Evolutionary conservation across 2,113 vertebrate species (phyloP).

Genomic region (Corynorhinus townsendii): DNA sequence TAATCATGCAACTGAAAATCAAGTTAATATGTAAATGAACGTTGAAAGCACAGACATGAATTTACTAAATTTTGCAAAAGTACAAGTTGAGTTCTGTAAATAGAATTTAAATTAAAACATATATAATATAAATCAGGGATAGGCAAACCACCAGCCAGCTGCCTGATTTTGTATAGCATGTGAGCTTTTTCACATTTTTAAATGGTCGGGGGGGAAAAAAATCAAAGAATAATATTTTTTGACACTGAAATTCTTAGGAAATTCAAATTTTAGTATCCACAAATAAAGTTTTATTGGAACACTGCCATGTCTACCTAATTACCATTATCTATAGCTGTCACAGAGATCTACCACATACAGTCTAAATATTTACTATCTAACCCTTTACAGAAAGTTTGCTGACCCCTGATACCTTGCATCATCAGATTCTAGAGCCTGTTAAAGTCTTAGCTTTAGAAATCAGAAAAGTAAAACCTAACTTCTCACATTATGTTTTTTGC

Average conservation of each 20-base stretch:
- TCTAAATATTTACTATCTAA: not conserved
- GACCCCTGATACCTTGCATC: not conserved
- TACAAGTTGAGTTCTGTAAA: constrained; percentile 23
- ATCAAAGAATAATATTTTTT: not conserved
- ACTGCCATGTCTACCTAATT: not conserved
- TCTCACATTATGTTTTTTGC: constrained; percentile 13
- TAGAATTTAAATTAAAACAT: constrained; percentile 46
- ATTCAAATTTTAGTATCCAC: not conserved
- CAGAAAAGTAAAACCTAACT: not conserved
- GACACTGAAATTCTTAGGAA: constrained; percentile 13
- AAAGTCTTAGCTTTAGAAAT: not conserved
- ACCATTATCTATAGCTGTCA: not conserved
- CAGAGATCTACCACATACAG: not conserved
- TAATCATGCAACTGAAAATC: constrained; percentile 21
- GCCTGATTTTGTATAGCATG: not conserved
- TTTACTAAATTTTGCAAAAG: constrained; percentile 52
- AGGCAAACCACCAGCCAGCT: not conserved
- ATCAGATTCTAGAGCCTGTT: not conserved
- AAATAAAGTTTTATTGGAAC: constrained; percentile 25
- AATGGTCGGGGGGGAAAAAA: not conserved
- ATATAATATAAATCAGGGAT: not conserved
- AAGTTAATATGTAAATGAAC: constrained; percentile 40
- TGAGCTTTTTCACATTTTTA: constrained; percentile 37
- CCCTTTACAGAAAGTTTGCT: not conserved
- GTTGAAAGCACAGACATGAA: not conserved